Evolutionary conservation across 2,797 vertebrate species (phyloP), one percentile per base, ranked within the genome.

Genomic region (Aplochiton taeniatus): DNA sequence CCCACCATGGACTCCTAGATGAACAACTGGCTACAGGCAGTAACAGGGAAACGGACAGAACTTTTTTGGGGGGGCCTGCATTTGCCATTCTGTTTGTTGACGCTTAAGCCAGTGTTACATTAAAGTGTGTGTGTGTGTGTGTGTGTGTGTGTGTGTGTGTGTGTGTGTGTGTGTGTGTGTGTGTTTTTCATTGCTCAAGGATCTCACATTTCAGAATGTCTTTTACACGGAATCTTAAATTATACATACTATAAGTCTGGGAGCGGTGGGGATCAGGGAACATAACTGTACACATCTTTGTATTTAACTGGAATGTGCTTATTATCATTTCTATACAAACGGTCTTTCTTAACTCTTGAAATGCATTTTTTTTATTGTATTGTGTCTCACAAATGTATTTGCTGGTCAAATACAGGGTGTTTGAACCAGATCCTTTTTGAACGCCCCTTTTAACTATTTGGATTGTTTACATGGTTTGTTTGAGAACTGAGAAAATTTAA

Each of bases 381-480:
- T 66, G 59, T 76, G 79, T 78, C 82, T 76, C 77, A 57, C 75
- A 65, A 68, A 11, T 90, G 94, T 87, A 89, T 91, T 92, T 96
- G 96, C 96, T 93, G 96, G 96, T 90, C 93, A 78, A 91, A 92
- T 14, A n/a, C 93, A 85, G 80, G 83, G 91, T 92, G 80, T 83
- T 74, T 55, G 53, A 80, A 76, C 63, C 58, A 72, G 45, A 72
- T 64, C 63, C 52, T 66, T 75, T 53, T 59, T 59, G 43, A 69
- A 63, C 70, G 71, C 81, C 76, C 76, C 2, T 31, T 57, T 88
- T 93, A 62, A 72, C 79, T 90, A 90, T 89, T 90, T 65, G 78
- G 92, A 93, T 92, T 95, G 95, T 98, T 98, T 97, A 97, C 95
- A 97, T 87, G 85, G 80, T 86, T 89, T 92, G 79, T 91, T 90